Percentiles rank a stretch among this genome's conserved stretches.
phyloP scores from a whole-genome alignment of 1,140 invertebrate species.

The Halesus radiatus region DNA sequence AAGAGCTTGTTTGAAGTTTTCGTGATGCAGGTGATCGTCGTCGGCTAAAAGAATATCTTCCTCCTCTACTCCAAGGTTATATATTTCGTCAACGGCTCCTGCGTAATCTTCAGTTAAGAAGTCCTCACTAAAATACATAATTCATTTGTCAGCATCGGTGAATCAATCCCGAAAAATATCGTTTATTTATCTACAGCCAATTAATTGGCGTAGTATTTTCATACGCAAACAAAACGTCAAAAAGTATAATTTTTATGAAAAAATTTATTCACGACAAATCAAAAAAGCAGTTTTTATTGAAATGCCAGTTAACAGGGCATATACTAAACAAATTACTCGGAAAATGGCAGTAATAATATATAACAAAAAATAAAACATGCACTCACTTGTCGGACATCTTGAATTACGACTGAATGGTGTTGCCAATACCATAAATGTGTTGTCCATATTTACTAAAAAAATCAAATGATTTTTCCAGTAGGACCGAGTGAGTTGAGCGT shows the following conservation, averaged over 20 bases:
- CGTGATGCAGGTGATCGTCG: slow-evolving; percentile 29
- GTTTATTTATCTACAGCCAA: too few relatives aligned
- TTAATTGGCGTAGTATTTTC: too few relatives aligned
- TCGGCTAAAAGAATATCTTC: slow-evolving; percentile 42
- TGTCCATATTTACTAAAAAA: too few relatives aligned
- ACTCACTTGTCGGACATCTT: slow-evolving; percentile 30
- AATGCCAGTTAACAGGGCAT: background rate
- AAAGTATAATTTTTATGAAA: too few relatives aligned
- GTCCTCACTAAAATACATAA: slow-evolving; percentile 41
- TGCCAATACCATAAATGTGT: background rate
- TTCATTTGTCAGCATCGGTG: background rate
- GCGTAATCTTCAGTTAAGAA: slow-evolving; percentile 37
- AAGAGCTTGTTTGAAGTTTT: slow-evolving; percentile 16
- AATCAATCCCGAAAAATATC: background rate
- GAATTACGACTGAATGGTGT: background rate
- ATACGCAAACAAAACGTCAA: too few relatives aligned
- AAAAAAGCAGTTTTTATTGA: background rate
- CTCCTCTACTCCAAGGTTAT: slow-evolving; percentile 40
- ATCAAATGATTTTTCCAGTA: too few relatives aligned
- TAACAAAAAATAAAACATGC: slow-evolving; percentile 12
- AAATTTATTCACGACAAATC: too few relatives aligned
- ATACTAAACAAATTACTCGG: background rate
- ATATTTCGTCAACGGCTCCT: slow-evolving; percentile 28
- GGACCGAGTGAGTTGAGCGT: too few relatives aligned
- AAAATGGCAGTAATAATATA: background rate